Evolutionary conservation across 2,113 vertebrate genomes (phyloP).

Genomic region (Nothocercus nigrocapillus): DNA sequence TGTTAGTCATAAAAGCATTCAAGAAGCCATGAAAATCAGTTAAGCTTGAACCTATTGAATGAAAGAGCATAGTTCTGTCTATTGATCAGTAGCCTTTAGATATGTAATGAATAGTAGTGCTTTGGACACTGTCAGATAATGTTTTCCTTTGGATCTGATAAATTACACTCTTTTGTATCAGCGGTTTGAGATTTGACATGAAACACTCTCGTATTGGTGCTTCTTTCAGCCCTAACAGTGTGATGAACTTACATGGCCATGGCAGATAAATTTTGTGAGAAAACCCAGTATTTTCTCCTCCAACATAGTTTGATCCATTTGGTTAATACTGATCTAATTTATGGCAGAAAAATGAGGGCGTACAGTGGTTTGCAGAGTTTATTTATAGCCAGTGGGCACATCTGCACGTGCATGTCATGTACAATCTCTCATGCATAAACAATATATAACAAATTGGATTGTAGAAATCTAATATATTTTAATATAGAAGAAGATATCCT

Average conservation of each 20-base stretch:
- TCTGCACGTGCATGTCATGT: background rate
- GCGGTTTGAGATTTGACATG: slow-evolving; percentile 1
- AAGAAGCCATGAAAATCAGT: slow-evolving; percentile 74
- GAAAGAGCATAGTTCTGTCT: slow-evolving; percentile 36
- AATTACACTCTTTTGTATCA: slow-evolving; percentile 57
- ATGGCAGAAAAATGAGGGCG: background rate
- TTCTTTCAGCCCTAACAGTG: background rate
- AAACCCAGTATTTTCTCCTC: background rate
- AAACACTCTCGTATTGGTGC: background rate
- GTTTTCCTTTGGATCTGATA: slow-evolving; percentile 71
- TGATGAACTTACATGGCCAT: background rate
- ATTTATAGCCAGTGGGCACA: background rate
- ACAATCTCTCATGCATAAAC: background rate
- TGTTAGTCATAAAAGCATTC: slow-evolving; percentile 65
- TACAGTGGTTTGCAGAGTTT: background rate
- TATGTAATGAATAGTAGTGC: slow-evolving; percentile 62
- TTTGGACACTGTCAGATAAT: slow-evolving; percentile 47
- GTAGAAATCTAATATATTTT: background rate
- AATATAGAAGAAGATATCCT: background rate
- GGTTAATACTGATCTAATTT: background rate
- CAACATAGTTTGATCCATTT: background rate
- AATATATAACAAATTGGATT: background rate
- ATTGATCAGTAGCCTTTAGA: slow-evolving; percentile 69
- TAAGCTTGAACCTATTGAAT: slow-evolving; percentile 66
- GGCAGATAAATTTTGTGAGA: background rate